These are phyloP conservation scores for Cabera pusaria DNA, from an alignment of 2,888 invertebrate genomes.

Conservation along the genomic window DNA sequence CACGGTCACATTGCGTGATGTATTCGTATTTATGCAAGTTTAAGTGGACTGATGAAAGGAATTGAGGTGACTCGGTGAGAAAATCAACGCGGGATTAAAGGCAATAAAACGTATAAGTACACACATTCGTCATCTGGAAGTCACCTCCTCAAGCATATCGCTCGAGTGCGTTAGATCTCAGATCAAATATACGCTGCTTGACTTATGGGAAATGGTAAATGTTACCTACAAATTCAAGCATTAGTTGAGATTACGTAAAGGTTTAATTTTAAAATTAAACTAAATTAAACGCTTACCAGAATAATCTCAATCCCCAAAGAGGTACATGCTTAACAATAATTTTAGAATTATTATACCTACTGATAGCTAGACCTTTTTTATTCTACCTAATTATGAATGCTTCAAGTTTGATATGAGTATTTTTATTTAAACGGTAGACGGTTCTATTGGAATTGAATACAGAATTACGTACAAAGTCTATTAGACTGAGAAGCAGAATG, in stretches of 20 bases:
- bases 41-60: constrained; percentile 19
- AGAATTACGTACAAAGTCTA: no score
- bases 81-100: constrained; percentile 5
- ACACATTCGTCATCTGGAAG: constrained; percentile 5
- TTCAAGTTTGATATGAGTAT: no score
- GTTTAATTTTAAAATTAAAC: no score
- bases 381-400: no score
- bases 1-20: constrained; percentile 23
- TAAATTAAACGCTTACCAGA: no score
- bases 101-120: constrained; percentile 1
- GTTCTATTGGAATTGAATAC: no score
- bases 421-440: no score
- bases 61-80: constrained; percentile 17
- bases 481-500: constrained; percentile 23
- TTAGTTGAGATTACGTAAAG: not conserved
- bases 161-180: constrained; percentile 8
- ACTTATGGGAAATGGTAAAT: constrained; percentile 8
- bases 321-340: no score
- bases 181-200: constrained; percentile 15
- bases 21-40: constrained; percentile 18
- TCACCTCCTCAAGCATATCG: constrained; percentile 4
- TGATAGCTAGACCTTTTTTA: no score
- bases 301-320: no score
- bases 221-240: constrained; percentile 2
- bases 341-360: no score